phyloP scores from a whole-genome alignment of 1,140 invertebrate genomes.

The Stegodyphus mimosarum region DNA sequence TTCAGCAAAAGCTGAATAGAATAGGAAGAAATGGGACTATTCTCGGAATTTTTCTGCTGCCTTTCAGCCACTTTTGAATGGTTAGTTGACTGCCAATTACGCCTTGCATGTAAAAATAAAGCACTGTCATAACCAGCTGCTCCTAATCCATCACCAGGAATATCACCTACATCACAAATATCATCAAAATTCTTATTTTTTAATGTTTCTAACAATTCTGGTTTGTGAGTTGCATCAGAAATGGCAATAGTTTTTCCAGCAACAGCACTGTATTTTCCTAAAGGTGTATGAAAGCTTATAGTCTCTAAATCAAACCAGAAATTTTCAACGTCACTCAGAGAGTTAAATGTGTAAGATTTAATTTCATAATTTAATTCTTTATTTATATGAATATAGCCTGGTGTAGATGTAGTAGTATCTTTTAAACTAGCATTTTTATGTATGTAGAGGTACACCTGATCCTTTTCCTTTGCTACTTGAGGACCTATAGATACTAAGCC shows the following conservation, averaged over 20 bases:
- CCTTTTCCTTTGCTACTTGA: conserved; percentile 76
- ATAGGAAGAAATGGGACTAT: background rate
- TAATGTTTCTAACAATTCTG: conserved; percentile 70
- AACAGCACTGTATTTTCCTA: conserved; percentile 70
- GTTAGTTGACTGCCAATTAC: conserved; percentile 73
- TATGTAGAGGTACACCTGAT: conserved; percentile 78
- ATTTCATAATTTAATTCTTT: conserved; percentile 29
- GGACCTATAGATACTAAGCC: conserved; percentile 80
- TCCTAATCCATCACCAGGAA: conserved; percentile 80
- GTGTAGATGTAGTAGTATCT: conserved; percentile 76
- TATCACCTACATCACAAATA: conserved; percentile 72
- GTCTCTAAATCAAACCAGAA: conserved; percentile 81
- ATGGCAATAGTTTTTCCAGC: conserved; percentile 37
- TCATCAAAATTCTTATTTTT: conserved; percentile 69
- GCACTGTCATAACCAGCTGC: conserved; percentile 80
- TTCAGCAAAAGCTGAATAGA: conserved; percentile 16
- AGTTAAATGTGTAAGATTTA: conserved; percentile 69
- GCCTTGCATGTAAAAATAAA: conserved; percentile 77
- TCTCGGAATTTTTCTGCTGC: background rate
- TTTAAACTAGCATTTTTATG: conserved; percentile 75
- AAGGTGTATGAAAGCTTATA: conserved; percentile 76
- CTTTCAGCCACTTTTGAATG: background rate
- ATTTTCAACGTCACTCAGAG: conserved; percentile 73
- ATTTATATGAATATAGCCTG: conserved; percentile 76
- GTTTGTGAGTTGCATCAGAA: conserved; percentile 70